Percentiles rank a stretch among this genome's conserved stretches.
Evolutionary conservation across 2,888 invertebrate genomes (phyloP).

Genomic region (Xanthia icteritia): DNA sequence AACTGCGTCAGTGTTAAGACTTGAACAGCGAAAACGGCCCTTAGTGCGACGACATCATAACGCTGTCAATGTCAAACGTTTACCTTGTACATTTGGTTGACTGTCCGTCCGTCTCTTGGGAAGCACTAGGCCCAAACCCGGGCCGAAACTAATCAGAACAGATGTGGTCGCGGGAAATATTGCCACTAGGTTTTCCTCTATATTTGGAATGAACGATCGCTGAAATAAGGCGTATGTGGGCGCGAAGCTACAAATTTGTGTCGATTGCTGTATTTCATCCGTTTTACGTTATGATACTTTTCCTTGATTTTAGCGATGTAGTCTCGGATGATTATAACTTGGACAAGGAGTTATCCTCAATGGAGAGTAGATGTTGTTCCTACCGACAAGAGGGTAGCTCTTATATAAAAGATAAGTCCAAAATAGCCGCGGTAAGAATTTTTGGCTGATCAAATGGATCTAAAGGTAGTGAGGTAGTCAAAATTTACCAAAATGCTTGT

Average conservation of each 20-base stretch:
- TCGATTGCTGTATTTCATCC: neutral
- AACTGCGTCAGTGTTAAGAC: neutral
- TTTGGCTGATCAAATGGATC: too few species aligned
- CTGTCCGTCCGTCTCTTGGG: constrained; percentile 29
- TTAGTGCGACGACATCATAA: neutral
- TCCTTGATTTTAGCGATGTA: neutral
- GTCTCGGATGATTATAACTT: neutral
- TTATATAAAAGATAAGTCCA: too few species aligned
- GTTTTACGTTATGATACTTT: neutral
- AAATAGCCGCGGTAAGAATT: too few species aligned
- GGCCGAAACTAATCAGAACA: constrained; percentile 38
- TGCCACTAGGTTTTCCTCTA: constrained; percentile 9
- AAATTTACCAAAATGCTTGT: too few species aligned
- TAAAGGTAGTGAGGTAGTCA: too few species aligned
- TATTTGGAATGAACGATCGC: constrained; percentile 15
- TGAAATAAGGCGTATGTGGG: constrained; percentile 9
- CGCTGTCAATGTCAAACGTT: neutral
- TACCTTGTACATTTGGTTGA: neutral
- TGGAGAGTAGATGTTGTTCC: too few species aligned
- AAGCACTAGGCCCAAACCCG: neutral
- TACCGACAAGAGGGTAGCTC: too few species aligned
- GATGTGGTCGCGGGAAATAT: constrained; percentile 22
- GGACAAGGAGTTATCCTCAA: too few species aligned
- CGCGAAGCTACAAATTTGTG: neutral
- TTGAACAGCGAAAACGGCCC: neutral